phyloP scores from a whole-genome alignment of 2,888 invertebrate species.

The Sarcophaga caerulescens region DNA sequence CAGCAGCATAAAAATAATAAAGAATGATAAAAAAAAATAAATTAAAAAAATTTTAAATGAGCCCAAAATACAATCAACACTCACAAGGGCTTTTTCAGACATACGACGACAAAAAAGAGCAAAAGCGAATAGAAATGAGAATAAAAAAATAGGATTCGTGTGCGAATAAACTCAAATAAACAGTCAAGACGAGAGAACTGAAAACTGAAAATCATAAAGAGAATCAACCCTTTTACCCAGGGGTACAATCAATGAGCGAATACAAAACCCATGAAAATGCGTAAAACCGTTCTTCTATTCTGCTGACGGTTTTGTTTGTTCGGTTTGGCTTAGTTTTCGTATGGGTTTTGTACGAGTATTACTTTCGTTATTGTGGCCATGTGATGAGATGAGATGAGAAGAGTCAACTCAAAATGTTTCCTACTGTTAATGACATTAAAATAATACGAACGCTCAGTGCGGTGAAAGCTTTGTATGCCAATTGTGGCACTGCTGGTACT shows the following conservation, averaged over 20 bases:
- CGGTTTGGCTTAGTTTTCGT: neutral
- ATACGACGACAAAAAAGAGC: neutral
- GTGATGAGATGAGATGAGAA: neutral
- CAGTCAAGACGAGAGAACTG: neutral
- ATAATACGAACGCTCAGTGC: conserved; percentile 30
- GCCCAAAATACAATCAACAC: neutral
- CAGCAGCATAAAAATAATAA: neutral
- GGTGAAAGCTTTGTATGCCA: conserved; percentile 7
- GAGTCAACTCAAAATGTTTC: conserved; percentile 30
- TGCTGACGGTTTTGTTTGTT: conserved; percentile 16
- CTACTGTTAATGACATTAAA: conserved; percentile 43
- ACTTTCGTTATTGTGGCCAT: neutral
- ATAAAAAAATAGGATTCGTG: neutral
- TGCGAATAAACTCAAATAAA: neutral
- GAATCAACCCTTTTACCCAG: conserved; percentile 21
- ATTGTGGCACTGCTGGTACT: conserved; percentile 17
- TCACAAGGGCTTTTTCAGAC: neutral
- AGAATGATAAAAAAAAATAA: neutral
- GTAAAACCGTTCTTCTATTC: conserved; percentile 18
- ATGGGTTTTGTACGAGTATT: neutral
- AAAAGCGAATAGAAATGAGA: neutral
- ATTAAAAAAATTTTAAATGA: conserved; percentile 11
- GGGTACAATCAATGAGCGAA: conserved; percentile 41
- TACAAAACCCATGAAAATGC: conserved; percentile 43
- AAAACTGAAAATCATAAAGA: neutral